A percentile compares a stretch with the other conserved stretches of the same genome.
Evolutionary conservation across 2,888 invertebrate genomes (phyloP).

Genomic region (Exephanes ischioxanthus): DNA sequence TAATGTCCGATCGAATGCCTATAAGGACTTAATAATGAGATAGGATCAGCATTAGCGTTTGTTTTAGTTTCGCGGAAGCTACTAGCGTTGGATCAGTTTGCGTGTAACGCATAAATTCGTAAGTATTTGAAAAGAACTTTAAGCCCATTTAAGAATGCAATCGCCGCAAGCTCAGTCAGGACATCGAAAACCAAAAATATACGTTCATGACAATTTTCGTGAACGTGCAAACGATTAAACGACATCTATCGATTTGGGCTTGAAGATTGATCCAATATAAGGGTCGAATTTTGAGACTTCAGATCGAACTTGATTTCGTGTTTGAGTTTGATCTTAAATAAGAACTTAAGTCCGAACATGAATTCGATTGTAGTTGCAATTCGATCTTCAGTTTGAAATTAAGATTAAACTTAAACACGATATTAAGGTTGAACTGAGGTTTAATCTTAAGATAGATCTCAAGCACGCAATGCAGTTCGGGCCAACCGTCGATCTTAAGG

Average conservation of each 20-base stretch:
- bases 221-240: no score
- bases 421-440: no score
- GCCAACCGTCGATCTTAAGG: no score
- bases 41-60: constrained; percentile 14
- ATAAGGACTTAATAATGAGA: background rate
- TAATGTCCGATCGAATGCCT: constrained; percentile 40
- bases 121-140: background rate
- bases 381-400: no score
- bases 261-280: constrained; percentile 23
- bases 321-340: no score
- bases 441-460: no score
- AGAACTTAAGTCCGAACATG: no score
- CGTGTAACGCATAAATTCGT: background rate
- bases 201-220: constrained; percentile 18
- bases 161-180: background rate
- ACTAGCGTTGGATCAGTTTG: background rate
- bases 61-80: constrained; percentile 4
- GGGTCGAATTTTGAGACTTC: constrained; percentile 5
- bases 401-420: no score
- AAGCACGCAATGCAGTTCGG: no score
- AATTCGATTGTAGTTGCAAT: no score
- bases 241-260: no score
- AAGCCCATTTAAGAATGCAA: background rate
- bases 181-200: background rate
- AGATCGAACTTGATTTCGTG: no score